Base-by-base conservation (phyloP, 2,113 vertebrate genomes). In the Pluvialis apricaria region DNA sequence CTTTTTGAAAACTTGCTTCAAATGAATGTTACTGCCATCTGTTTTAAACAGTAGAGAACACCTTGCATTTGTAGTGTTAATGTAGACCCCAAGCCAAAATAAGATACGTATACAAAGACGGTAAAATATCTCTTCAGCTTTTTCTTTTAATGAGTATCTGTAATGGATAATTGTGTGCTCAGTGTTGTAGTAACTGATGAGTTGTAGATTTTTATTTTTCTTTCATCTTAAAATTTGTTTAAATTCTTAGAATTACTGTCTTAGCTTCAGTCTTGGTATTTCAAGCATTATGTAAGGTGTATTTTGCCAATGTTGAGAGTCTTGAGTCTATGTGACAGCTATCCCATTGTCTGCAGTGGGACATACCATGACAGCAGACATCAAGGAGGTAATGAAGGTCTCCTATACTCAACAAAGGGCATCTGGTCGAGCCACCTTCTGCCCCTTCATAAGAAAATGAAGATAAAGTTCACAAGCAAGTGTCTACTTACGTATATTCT, bases 401-500 rank as follows among this genome's bases (percentile, higher is more conserved):
- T 96, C 88, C 69, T 95, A 31, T 93, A 84, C 73, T 94, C 86
- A 89, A 28, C 95, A 92, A 84, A 94, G 91, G 95, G 94, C 94
- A 89, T 96, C 95, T 96, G 83, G 86, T 69, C 40, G 31, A 92
- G 76, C 90, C 92, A 95, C 88, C 76, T 88, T 93, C 95, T 96
- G 76, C 80, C 92, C 90, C 92, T 94, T 90, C 92, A n/a, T 94
- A 95, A 88, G 94, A 93, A 92, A 93, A 92, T 90, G 90, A 96
- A 96, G 94, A 97, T 92, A 88, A 97, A 96, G 83, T 68, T 94
- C 65, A 91, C 92, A 96, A 96, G 96, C 96, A 97, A 96, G 95
- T 96, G 95, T 44, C 83, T 93, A 25, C 86, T 96, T 96, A 47
- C 0, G 4, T 96, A 38, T 96, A 76, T 94, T 88, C 55, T 94